A percentile compares a stretch with the other conserved stretches of the same genome.
phyloP scores from a whole-genome alignment of 1,140 invertebrate species.

The Drosophila melanica region DNA sequence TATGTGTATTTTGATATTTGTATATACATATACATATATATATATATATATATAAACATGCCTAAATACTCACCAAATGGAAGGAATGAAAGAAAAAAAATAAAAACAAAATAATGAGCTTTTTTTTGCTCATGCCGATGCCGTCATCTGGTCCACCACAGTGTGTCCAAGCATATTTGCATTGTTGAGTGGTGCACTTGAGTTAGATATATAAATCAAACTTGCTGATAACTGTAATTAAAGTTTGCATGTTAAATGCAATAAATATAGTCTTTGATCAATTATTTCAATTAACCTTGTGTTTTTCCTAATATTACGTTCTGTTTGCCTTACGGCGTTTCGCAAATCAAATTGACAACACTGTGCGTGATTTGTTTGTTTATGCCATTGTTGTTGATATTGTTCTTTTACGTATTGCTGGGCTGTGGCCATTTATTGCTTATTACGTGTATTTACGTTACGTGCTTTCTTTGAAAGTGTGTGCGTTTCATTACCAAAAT shows the following conservation, averaged over 20 bases:
- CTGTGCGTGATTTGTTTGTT: constrained; percentile 45
- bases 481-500: constrained; percentile 50
- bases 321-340: constrained; percentile 9
- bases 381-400: constrained; percentile 30
- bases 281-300: not conserved
- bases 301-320: not conserved
- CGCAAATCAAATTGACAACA: constrained; percentile 25
- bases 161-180: constrained; percentile 38
- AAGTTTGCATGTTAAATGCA: not conserved
- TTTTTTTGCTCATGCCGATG: constrained; percentile 67
- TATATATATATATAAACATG: constrained; percentile 17
- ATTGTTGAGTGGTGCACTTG: constrained; percentile 29
- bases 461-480: constrained; percentile 21
- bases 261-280: not conserved
- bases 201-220: not conserved
- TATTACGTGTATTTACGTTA: constrained; percentile 69
- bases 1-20: not conserved
- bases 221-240: constrained; percentile 6
- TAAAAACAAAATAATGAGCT: constrained; percentile 29
- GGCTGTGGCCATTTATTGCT: constrained; percentile 27
- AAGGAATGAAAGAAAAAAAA: constrained; percentile 27
- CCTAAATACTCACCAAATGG: constrained; percentile 33
- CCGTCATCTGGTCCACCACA: constrained; percentile 63
- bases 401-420: constrained; percentile 29
- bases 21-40: not conserved